Percentiles rank a stretch among this genome's conserved stretches.
Conservation (phyloP, 1,140 invertebrate genomes). For the Pinna nobilis region DNA sequence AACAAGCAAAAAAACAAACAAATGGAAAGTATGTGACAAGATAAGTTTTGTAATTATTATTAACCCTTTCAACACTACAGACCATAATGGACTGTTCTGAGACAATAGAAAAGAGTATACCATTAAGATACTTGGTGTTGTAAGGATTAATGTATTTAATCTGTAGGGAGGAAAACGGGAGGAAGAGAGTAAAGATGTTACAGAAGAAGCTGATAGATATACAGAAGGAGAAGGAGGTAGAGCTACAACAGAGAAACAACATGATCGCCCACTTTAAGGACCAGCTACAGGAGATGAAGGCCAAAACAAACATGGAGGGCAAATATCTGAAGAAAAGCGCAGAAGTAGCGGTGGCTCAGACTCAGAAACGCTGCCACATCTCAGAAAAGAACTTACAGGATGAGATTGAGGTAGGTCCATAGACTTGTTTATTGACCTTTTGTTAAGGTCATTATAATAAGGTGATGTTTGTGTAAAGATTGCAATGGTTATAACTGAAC, state of each 20-base stretch:
- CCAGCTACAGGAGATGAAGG: slow-evolving; percentile 70
- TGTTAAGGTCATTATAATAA: neutral
- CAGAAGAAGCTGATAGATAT: slow-evolving; percentile 67
- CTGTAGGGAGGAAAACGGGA: slow-evolving; percentile 69
- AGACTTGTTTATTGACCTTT: neutral
- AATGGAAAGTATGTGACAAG: too few species aligned
- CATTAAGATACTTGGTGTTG: too few species aligned
- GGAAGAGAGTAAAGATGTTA: slow-evolving; percentile 64
- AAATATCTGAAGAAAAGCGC: slow-evolving; percentile 74
- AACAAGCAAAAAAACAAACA: too few species aligned
- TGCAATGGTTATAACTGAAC: neutral
- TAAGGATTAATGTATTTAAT: too few species aligned
- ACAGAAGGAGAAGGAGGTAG: slow-evolving; percentile 70
- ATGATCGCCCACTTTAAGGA: slow-evolving; percentile 74
- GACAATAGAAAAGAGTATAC: too few species aligned
- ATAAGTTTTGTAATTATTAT: too few species aligned
- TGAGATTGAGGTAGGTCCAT: slow-evolving; percentile 64
- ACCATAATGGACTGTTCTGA: too few species aligned
- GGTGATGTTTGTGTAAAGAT: neutral
- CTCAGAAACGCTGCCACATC: slow-evolving; percentile 68
- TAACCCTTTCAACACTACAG: too few species aligned
- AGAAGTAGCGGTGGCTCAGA: slow-evolving; percentile 70
- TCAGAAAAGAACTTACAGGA: slow-evolving; percentile 68
- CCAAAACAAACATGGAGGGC: slow-evolving; percentile 73
- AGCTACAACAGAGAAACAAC: slow-evolving; percentile 71